These are phyloP conservation scores for Apis laboriosa DNA, from an alignment of 1,140 invertebrate genomes.

Conservation along the genomic window DNA sequence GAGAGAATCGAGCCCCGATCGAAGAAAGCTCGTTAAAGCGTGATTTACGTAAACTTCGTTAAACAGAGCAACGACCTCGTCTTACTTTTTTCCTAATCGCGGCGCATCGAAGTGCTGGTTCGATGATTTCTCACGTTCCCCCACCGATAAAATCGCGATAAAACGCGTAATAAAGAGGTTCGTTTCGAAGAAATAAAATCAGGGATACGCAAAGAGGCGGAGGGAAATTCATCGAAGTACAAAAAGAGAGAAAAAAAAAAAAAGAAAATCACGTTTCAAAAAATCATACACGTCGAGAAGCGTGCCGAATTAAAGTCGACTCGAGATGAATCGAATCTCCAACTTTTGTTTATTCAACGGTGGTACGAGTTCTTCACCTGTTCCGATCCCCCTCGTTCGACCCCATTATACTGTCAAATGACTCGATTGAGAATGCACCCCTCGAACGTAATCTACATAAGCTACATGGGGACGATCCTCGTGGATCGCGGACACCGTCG, in stretches of 20 bases:
- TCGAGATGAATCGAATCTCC: too few relatives aligned
- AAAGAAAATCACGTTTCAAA: too few relatives aligned
- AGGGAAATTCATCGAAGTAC: conserved; percentile 22
- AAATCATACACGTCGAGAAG: too few relatives aligned
- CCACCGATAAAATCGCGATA: conserved; percentile 55
- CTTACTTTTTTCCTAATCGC: conserved; percentile 47
- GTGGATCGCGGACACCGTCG: neutral
- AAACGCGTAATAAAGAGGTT: neutral
- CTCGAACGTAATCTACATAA: neutral
- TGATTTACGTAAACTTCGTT: conserved; percentile 23
- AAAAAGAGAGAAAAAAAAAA: neutral
- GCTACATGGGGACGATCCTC: too few relatives aligned
- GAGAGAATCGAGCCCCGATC: too few relatives aligned
- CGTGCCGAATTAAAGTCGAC: too few relatives aligned
- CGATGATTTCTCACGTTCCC: conserved; percentile 45
- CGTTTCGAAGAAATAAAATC: conserved; percentile 31
- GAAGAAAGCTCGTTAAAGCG: conserved; percentile 7
- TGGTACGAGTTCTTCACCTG: too few relatives aligned
- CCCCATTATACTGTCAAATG: conserved; percentile 16
- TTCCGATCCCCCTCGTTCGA: neutral
- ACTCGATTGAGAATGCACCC: neutral
- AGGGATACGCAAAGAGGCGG: neutral
- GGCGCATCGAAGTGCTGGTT: neutral
- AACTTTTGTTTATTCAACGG: too few relatives aligned
- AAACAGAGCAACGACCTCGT: conserved; percentile 26